Conservation (phyloP, 30 jellyfish, hydroid and myxozoan genomes). For the Aurelia aurita region DNA sequence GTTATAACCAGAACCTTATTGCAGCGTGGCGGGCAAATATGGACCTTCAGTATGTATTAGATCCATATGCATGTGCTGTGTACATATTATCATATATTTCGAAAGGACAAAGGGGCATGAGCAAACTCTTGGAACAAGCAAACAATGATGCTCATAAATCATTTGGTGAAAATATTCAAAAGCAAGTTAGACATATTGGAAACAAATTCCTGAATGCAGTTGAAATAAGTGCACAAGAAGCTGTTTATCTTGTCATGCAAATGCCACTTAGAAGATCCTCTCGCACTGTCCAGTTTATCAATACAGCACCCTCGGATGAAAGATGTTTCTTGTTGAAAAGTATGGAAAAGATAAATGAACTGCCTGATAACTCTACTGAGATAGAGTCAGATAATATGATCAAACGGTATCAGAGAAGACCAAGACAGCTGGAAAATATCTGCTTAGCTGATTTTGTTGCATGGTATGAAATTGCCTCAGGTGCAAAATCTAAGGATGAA, state of each 20-base stretch:
- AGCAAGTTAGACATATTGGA: conserved; percentile 34
- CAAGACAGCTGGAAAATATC: conserved; percentile 4
- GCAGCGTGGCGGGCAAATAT: conserved; percentile 37
- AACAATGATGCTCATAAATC: not conserved
- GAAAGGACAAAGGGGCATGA: conserved; percentile 41
- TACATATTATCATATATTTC: conserved; percentile 21
- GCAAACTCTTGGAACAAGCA: conserved; percentile 12
- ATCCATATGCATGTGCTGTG: conserved; percentile 58
- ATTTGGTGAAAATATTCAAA: not conserved
- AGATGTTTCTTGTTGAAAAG: conserved; percentile 16
- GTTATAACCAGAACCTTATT: conserved; percentile 7
- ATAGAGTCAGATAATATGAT: conserved; percentile 26
- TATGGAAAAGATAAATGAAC: not conserved
- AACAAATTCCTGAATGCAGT: conserved; percentile 42
- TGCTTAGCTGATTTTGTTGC: conserved; percentile 50
- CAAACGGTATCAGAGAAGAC: conserved; percentile 42
- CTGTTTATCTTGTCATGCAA: conserved; percentile 25
- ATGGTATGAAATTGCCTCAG: conserved; percentile 4
- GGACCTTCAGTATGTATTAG: not conserved
- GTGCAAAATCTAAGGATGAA: too few relatives aligned
- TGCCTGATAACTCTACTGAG: conserved; percentile 24
- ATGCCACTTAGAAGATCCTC: conserved; percentile 47
- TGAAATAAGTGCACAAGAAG: conserved; percentile 57
- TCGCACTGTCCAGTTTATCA: conserved; percentile 27
- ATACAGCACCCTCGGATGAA: conserved; percentile 22